Evolutionary conservation across 2,797 vertebrate genomes (phyloP).

Genomic region (Sebastes minor): DNA sequence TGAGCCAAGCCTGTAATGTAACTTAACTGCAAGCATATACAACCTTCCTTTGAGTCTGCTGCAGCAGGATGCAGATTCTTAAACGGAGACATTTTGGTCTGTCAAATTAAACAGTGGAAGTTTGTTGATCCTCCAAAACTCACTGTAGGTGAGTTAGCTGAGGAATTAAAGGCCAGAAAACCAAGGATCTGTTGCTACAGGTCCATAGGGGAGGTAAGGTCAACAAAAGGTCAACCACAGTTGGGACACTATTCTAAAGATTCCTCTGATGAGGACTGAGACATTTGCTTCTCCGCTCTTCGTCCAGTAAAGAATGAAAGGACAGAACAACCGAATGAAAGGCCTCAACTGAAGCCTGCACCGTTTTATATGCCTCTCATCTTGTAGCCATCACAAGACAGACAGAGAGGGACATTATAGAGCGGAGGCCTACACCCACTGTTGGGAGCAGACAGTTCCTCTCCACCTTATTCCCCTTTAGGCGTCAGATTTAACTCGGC

Average conservation of each 20-base stretch:
- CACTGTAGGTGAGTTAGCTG: not conserved
- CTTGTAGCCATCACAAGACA: not conserved
- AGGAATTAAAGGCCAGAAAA: not conserved
- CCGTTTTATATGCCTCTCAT: not conserved
- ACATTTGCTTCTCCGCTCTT: not conserved
- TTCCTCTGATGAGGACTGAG: not conserved
- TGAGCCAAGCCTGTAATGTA: not conserved
- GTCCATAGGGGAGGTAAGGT: not conserved
- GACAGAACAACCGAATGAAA: not conserved
- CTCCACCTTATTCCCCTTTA: constrained; percentile 6
- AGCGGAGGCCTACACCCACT: not conserved
- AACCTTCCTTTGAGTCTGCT: not conserved
- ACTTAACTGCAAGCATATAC: not conserved
- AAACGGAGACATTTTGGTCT: not conserved
- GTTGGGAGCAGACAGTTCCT: not conserved
- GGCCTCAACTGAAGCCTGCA: not conserved
- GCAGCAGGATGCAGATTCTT: not conserved
- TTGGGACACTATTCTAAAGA: not conserved
- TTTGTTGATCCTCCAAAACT: not conserved
- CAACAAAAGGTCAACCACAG: not conserved
- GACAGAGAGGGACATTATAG: not conserved
- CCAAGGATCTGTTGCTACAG: not conserved
- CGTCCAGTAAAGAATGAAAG: not conserved
- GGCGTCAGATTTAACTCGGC: constrained; percentile 32
- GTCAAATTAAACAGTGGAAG: not conserved